Base-by-base conservation (phyloP, 2,888 invertebrate species). In the Machimus rusticus region DNA sequence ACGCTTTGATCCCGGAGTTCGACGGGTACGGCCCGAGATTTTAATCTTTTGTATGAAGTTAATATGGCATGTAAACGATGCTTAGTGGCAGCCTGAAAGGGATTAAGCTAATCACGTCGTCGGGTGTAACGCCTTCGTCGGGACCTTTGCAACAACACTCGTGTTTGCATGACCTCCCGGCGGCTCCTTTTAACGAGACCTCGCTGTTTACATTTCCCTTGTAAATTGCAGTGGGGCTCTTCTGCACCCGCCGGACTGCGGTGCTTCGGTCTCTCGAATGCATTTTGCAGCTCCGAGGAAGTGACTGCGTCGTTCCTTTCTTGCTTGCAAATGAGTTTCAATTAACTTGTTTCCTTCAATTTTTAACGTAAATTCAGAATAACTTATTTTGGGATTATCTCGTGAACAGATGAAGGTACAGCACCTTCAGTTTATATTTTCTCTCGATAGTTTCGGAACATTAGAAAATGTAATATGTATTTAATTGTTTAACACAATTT, bases 11-110 rank as follows among this genome's bases (percentile, higher is more conserved):
- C 76, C 57, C 37, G 19, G n/a, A 16, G 23, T 43, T 57, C 39
- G 37, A 46, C 37, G 19, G 39, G 23, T 8, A 5, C n/a, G 1
- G 31, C 28, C 39, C 37, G 74, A 87, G 87, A 86, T 87, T 51
- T 46, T 88, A 86, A 88, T 88, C 88, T 86, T 87, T 88, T 88
- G 87, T 88, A 55, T 66, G 82, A 87, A 88, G 87, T 88, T 88
- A 88, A 88, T 88, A 86, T 87, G 88, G 87, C 88, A 86, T 88
- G 87, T 87, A 88, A 88, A 86, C 86, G 87, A 78, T 87, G 12
- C 37, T 87, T 66, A 85, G 77, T 84, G 34, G n/a, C 51, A 81
- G 46, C n/a, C 55, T 51, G 57, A 87, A 86, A 79, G 84, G 87
- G 86, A 88, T 88, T 88, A 87, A 86, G 77, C 86, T 87, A 88